Percentiles rank a stretch among this genome's conserved stretches.
Conservation (phyloP, 2,113 vertebrate genomes). For the Notarius quadriscutis region DNA sequence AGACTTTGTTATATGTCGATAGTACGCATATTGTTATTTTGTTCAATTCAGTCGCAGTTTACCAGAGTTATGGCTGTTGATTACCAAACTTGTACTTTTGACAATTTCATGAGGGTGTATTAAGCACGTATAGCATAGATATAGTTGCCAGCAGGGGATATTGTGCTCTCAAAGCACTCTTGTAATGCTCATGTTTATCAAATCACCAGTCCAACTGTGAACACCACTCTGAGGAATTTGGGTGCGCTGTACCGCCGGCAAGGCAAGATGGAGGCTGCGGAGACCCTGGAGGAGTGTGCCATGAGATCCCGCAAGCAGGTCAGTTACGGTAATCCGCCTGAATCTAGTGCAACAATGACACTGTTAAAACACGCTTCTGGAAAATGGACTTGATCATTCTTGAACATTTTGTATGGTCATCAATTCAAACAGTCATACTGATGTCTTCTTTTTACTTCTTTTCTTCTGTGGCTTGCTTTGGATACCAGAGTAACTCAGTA, state of each 20-base stretch:
- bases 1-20: no score
- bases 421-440: conserved; percentile 53
- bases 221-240: conserved; percentile 80
- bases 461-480: conserved; percentile 63
- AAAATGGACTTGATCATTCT: not conserved
- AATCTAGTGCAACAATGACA: not conserved
- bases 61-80: no score
- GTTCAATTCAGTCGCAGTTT: no score
- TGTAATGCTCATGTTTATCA: not conserved
- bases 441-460: conserved; percentile 52
- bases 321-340: not conserved
- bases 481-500: conserved; percentile 79
- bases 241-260: conserved; percentile 82
- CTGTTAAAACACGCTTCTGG: not conserved
- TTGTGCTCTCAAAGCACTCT: no score
- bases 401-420: not conserved
- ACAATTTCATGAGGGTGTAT: no score
- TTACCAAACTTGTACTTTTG: no score
- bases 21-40: no score
- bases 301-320: conserved; percentile 82
- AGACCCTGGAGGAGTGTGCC: conserved; percentile 83
- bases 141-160: no score
- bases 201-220: conserved; percentile 64
- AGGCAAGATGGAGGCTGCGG: conserved; percentile 83
- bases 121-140: no score